Conservation (phyloP, 2,888 invertebrate genomes). For the Resseliella maxima region DNA sequence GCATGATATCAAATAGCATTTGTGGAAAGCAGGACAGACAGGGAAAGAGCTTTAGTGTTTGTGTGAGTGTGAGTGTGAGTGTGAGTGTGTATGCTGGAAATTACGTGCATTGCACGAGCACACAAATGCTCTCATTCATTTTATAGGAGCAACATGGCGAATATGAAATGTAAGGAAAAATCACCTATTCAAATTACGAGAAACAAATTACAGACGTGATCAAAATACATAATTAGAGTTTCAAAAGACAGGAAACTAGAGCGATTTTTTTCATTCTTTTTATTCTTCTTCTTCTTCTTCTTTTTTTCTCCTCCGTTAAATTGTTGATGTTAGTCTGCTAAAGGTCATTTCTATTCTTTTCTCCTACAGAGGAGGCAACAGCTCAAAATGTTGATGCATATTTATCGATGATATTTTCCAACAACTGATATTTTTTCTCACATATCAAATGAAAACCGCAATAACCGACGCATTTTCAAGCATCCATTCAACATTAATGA, state of each 20-base stretch:
- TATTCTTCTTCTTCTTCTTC: no score
- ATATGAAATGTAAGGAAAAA: conserved; percentile 1
- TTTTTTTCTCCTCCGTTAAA: no score
- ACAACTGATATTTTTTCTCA: no score
- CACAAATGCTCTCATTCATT: background rate
- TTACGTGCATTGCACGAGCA: conserved; percentile 8
- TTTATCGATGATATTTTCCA: conserved; percentile 29
- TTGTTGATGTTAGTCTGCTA: background rate
- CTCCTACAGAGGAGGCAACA: no score
- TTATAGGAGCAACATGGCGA: background rate
- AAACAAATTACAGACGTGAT: conserved; percentile 39
- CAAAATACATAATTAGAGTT: conserved; percentile 1
- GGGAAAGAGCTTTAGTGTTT: no score
- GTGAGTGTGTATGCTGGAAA: background rate
- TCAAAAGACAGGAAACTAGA: background rate
- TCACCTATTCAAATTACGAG: conserved; percentile 43
- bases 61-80: no score
- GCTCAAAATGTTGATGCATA: background rate
- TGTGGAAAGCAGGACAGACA: no score
- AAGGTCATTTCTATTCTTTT: background rate
- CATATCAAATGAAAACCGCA: no score
- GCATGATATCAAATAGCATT: background rate
- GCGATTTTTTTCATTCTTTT: background rate
- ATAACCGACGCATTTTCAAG: no score
- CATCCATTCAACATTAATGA: no score